Evolutionary conservation across 2,888 invertebrate species (phyloP), one percentile per base, ranked within the genome.

Genomic region (Gari tellinella): DNA sequence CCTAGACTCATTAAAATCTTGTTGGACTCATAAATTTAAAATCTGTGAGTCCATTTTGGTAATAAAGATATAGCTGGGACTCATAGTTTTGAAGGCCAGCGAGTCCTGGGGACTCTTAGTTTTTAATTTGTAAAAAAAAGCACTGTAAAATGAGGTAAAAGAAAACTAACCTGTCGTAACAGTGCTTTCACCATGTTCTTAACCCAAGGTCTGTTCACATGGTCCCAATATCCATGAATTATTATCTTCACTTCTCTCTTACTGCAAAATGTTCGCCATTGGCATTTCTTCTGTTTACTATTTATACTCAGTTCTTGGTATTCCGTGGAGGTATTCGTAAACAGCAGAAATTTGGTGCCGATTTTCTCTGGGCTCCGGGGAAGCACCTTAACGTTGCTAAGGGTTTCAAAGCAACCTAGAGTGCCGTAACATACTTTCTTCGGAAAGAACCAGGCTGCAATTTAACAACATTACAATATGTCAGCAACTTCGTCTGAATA

Each of bases 291-390:
- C 38, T 40, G 19, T n/a, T 55, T 21, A 43, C 61, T 58, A 5
- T 23, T 66, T 15, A 73, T 37, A 10, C 56, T 23, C 2, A 69
- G 61, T 26, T 69, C 63, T 48, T 72, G 62, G 10, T 45, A 26
- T 1, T 43, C 26, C 21, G 38, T 23, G 7, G 68, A 60, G 26
- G 61, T 19, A 45, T 73, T 69, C 5, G 92, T 92, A 91, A 95
- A 96, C 72, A 97, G 93, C 52, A 95, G 94, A 92, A 96, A 97
- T 92, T 95, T 95, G 0, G 97, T 97, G 84, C 95, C 95, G 78
- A 98, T 85, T 23, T 78, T 73, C 14, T 87, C 79, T 5, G 89
- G 89, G 4, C 85, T 75, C 7, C 61, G 48, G 12, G 89, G 89
- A 4, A 88, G 72, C n/a, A 80, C 64, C 1, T 67, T 56, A 14